Percentiles rank a stretch among this genome's conserved stretches.
Conservation (phyloP, 1,140 invertebrate genomes). For the Tetragonula clypearis region DNA sequence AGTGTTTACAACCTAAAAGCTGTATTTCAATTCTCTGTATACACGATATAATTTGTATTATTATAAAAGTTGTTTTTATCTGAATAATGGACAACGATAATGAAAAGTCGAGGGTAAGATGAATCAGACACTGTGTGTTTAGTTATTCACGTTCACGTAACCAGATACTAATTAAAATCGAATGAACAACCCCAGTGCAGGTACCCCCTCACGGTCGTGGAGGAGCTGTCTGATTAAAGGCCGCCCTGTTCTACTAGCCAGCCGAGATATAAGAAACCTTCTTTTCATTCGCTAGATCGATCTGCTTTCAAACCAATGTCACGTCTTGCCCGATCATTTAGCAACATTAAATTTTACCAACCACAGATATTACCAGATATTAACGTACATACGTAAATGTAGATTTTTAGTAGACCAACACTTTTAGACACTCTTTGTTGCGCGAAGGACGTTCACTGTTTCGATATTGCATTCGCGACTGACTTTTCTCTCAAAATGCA, state of each 20-base stretch:
- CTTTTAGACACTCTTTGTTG: no score
- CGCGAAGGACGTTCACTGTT: no score
- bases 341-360: neutral
- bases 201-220: constrained; percentile 55
- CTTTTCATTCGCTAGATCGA: neutral
- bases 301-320: neutral
- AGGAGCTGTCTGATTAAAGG: constrained; percentile 47
- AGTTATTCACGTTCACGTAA: constrained; percentile 32
- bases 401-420: no score
- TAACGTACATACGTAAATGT: no score
- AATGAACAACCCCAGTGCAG: constrained; percentile 33
- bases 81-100: neutral
- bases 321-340: neutral
- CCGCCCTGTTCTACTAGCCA: constrained; percentile 45
- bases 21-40: no score
- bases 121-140: neutral
- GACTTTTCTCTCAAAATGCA: no score
- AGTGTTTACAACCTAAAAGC: no score
- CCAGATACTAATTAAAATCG: constrained; percentile 32
- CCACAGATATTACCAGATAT: no score
- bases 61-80: neutral
- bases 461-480: no score
- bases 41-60: no score
- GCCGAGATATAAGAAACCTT: neutral
- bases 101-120: neutral